Conservation (phyloP, 2,113 vertebrate genomes). For the Odocoileus hemionus region DNA sequence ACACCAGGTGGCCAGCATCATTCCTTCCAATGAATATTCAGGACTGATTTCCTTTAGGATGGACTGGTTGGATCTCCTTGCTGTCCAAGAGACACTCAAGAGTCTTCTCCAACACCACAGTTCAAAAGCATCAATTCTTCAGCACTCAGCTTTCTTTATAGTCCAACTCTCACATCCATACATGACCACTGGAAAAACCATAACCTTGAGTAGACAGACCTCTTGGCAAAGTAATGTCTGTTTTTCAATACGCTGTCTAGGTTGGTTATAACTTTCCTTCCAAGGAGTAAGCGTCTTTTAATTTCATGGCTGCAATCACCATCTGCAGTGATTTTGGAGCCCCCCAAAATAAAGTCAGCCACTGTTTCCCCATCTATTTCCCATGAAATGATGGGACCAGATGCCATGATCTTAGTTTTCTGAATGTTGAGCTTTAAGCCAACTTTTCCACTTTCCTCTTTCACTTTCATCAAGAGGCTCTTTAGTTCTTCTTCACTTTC, state of each 20-base stretch:
- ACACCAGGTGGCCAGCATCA: neutral
- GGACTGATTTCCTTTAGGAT: neutral
- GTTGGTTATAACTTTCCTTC: neutral
- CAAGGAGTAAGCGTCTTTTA: neutral
- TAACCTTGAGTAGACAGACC: neutral
- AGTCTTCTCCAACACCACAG: neutral
- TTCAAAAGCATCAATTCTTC: neutral
- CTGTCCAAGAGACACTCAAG: neutral
- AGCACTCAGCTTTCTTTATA: accelerated
- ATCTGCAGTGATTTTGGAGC: neutral
- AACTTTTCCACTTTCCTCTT: neutral
- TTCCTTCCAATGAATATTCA: neutral
- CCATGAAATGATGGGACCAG: neutral
- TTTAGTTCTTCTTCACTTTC: neutral
- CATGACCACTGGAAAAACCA: neutral
- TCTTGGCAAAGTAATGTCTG: no score
- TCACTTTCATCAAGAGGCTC: neutral
- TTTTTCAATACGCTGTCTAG: neutral
- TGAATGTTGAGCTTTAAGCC: neutral
- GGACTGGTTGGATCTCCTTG: neutral
- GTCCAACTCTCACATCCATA: neutral
- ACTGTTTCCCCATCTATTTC: neutral
- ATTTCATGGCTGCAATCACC: neutral
- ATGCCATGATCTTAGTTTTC: neutral
- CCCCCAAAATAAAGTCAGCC: neutral